Base-by-base conservation (phyloP, 2,888 invertebrate species). In the Alsophila aescularia region DNA sequence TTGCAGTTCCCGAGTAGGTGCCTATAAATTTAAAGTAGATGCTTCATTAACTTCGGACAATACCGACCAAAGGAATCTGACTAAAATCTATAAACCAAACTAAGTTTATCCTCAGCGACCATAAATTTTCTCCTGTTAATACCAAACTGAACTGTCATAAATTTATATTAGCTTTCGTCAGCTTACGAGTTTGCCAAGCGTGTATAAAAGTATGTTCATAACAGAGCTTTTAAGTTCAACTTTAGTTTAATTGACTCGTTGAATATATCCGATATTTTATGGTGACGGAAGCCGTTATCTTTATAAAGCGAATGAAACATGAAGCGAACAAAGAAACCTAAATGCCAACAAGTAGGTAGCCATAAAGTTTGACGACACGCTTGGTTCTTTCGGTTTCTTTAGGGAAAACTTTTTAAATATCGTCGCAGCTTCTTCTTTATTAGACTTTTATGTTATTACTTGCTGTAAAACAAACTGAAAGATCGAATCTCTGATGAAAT, bases 361-460 rank as follows among this genome's bases (percentile, higher is more conserved):
- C 42, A 29, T 52, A 40, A 48, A 56, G 12, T 52, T 41, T 40
- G 35, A 41, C 36, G 41, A 48, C 32, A 31, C 7, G 47, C 47
- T 55, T 37, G 49, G 16, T 47, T 44, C 52, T 56, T 58, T 49
- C 60, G 51, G 43, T 55, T 58, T 57, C 45, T 60, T 60, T 58
- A 64, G 60, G 57, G 29, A 57, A 64, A 67, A 64, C 37, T 72
- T 66, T 62, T 61, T 47, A 58, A 60, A 58, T 59, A 63, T 62
- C 44, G 58, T 43, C 32, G 49, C 66, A 55, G 37, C 56, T 62
- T 57, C 59, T 61, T 58, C 60, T 66, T 69, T 65, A 64, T 64
- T 52, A 65, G 59, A 63, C 58, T 61, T 58, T 56, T 54, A 29
- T 58, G n/a, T 54, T 24, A 53, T 58, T 60, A 41, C 42, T 41